These are phyloP conservation scores for Glossophaga mutica DNA, from an alignment of 2,797 vertebrate species.

Conservation along the genomic window DNA sequence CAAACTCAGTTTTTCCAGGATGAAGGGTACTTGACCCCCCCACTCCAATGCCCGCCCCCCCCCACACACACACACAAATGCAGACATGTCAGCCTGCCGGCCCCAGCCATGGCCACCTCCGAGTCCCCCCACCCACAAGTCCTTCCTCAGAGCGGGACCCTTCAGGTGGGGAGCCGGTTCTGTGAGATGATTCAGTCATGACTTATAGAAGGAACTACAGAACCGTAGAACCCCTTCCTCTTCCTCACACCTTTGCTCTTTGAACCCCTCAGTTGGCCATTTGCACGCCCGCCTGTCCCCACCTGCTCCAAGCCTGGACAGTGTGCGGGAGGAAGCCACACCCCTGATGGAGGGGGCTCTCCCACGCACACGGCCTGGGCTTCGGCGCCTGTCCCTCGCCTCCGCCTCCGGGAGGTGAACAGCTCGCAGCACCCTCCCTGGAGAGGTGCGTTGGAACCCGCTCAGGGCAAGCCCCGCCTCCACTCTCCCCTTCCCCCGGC, in stretches of 20 bases:
- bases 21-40: not conserved
- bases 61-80: not conserved
- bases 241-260: not conserved
- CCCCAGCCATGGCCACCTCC: fast-evolving
- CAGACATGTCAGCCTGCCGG: not conserved
- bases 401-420: not conserved
- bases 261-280: not conserved
- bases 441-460: not conserved
- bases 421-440: not conserved
- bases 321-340: too few species aligned
- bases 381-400: not conserved
- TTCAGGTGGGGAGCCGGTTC: not conserved
- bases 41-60: fast-evolving
- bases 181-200: fast-evolving
- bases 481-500: not conserved
- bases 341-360: too few species aligned
- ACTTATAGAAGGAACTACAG: not conserved
- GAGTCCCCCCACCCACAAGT: not conserved
- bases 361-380: not conserved
- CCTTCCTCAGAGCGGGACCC: not conserved
- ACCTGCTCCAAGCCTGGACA: not conserved
- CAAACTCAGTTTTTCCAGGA: not conserved
- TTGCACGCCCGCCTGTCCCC: fast-evolving
- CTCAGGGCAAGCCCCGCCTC: not conserved
- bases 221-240: not conserved